Base-by-base conservation (phyloP, 2,888 invertebrate genomes). In the Nomada flava region DNA sequence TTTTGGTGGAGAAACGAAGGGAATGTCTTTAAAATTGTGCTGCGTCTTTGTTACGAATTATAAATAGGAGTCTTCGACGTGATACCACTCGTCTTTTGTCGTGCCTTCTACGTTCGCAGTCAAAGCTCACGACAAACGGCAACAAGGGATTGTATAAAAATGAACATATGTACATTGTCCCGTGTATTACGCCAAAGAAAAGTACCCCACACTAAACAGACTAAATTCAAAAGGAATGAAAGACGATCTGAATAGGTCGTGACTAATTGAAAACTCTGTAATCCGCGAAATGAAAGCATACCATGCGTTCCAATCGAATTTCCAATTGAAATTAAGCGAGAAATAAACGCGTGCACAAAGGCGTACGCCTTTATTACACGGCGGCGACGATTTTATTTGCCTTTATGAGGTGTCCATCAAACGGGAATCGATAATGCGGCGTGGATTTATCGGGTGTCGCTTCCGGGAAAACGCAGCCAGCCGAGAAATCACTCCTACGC, bases 401-500 rank as follows among this genome's bases (percentile, higher is more conserved):
- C 75, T 81, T 65, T 44, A 74, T 64, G 20, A 50, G 50, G 23
- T 55, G n/a, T 57, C 44, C 52, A n/a, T 80, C 50, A 75, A 79
- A 55, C 59, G 65, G 29, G 50, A 65, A 68, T 59, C 67, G 52
- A 72, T 80, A 72, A 50, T 29, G 29, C 7, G 36, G 3, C 29
- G 15, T 47, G 20, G 4, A 80, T 80, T 65, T 67, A 80, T 70
- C 26, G 65, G 23, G 26, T 62, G 52, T 63, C 62, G 42, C 18
- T 20, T 26, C 3, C 52, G 36, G 42, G 53, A 57, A 71, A 67
- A 69, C 55, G 63, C 52, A 53, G 36, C 52, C 68, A 59, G 62
- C 59, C 53, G 79, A 67, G 70, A 67, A 79, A 79, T 81, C 79
- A 65, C n/a, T 36, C 29, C 9, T 10, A 67, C 65, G 26, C 4